Conservation (phyloP, 2,113 vertebrate species). For the Gasterosteus aculeatus region DNA sequence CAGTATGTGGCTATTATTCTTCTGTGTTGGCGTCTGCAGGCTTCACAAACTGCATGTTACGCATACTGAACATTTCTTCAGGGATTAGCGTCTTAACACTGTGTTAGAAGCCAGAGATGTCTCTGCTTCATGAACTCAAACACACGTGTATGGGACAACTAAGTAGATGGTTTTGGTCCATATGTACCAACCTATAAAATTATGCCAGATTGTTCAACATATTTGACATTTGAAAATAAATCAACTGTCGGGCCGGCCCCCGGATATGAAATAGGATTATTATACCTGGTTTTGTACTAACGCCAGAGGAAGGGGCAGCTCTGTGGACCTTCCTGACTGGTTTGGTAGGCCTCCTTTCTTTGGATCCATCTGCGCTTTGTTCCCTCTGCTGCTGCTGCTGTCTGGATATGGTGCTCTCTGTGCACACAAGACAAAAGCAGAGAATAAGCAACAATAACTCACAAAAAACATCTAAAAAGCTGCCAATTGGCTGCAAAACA, state of each 20-base stretch:
- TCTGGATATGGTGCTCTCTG: conserved; percentile 74
- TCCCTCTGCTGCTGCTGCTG: conserved; percentile 73
- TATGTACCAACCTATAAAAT: conserved; percentile 19
- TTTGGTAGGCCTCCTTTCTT: conserved; percentile 84
- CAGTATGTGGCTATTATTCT: not conserved
- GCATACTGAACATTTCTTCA: conserved; percentile 60
- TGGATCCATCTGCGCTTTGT: conserved; percentile 78
- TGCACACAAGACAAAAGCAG: conserved; percentile 8
- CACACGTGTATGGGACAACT: not conserved
- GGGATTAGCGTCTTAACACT: conserved; percentile 46
- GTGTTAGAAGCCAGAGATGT: conserved; percentile 16
- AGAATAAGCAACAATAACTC: not conserved
- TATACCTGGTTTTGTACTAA: conserved; percentile 87
- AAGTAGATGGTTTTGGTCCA: not conserved
- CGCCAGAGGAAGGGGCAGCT: conserved; percentile 76
- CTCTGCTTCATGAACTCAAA: conserved; percentile 16
- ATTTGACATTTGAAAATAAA: conserved; percentile 53
- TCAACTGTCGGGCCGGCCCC: conserved; percentile 8
- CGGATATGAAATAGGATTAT: conserved; percentile 49
- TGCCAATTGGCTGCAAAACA: not conserved
- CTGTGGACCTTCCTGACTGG: conserved; percentile 90
- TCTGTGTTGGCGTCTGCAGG: conserved; percentile 1
- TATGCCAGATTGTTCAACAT: conserved; percentile 35
- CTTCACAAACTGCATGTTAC: conserved; percentile 54
- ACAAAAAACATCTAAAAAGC: not conserved